phyloP scores from a whole-genome alignment of 2,888 invertebrate genomes.

The Gari tellinella region DNA sequence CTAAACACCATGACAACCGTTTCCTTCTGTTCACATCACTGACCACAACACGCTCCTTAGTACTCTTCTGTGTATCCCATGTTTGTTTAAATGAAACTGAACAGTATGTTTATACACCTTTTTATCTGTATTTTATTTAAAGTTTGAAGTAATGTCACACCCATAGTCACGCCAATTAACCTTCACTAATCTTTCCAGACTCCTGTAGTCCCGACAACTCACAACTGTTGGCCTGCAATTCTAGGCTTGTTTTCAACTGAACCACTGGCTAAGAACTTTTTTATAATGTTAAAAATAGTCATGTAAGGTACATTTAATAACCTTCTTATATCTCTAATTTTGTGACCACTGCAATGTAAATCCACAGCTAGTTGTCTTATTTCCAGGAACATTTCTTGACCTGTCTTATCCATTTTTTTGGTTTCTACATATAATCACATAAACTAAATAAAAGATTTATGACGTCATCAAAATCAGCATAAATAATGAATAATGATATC shows the following conservation, averaged over 20 bases:
- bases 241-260: slow-evolving; percentile 30
- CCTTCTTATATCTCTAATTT: neutral
- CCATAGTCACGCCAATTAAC: slow-evolving; percentile 14
- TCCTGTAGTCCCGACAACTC: slow-evolving; percentile 11
- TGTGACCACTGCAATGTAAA: slow-evolving; percentile 16
- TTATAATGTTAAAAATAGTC: slow-evolving; percentile 13
- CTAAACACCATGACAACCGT: slow-evolving; percentile 6
- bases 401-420: slow-evolving; percentile 15
- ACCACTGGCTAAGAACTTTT: slow-evolving; percentile 6
- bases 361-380: slow-evolving; percentile 24
- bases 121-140: slow-evolving; percentile 8
- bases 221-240: slow-evolving; percentile 21
- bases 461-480: too few species aligned
- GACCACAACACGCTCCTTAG: slow-evolving; percentile 8
- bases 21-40: slow-evolving; percentile 13
- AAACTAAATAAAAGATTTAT: too few species aligned
- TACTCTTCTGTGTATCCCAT: slow-evolving; percentile 24
- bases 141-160: slow-evolving; percentile 20
- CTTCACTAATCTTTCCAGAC: slow-evolving; percentile 20
- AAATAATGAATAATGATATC: too few species aligned
- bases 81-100: slow-evolving; percentile 17
- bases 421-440: too few species aligned
- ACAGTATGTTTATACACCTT: slow-evolving; percentile 17
- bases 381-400: slow-evolving; percentile 11
- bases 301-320: slow-evolving; percentile 13